Conservation (phyloP, 2,797 vertebrate species). For the Fistularia tabacaria region DNA sequence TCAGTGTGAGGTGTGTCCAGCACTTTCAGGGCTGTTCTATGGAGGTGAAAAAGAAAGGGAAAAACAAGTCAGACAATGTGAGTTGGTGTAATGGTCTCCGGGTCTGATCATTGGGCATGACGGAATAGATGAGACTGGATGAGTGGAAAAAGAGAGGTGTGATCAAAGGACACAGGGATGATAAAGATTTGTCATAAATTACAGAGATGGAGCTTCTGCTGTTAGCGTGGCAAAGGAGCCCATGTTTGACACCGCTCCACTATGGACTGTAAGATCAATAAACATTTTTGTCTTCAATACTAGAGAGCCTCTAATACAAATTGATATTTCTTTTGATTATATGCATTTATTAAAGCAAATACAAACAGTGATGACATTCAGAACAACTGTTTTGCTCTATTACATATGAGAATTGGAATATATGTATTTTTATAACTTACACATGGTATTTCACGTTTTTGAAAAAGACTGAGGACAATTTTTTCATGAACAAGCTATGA, state of each 20-base stretch:
- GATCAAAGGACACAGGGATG: slow-evolving; percentile 34
- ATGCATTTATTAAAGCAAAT: too few relatives aligned
- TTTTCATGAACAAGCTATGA: too few relatives aligned
- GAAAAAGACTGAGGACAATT: too few relatives aligned
- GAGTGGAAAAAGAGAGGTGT: slow-evolving; percentile 5
- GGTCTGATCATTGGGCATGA: slow-evolving; percentile 27
- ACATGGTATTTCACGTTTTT: too few relatives aligned
- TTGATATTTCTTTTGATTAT: background rate
- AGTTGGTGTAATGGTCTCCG: slow-evolving; percentile 22
- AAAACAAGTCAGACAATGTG: slow-evolving; percentile 1
- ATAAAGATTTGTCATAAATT: slow-evolving; percentile 47
- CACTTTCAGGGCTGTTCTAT: background rate
- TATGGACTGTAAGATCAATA: slow-evolving; percentile 39
- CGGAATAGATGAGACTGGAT: slow-evolving; percentile 22
- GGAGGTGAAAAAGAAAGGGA: background rate
- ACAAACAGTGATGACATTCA: too few relatives aligned
- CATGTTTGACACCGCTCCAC: slow-evolving; percentile 3
- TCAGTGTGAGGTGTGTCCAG: background rate
- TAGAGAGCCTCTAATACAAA: slow-evolving; percentile 22
- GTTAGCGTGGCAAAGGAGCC: slow-evolving; percentile 19
- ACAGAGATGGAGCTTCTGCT: slow-evolving; percentile 37
- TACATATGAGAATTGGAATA: too few relatives aligned
- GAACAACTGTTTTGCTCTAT: too few relatives aligned
- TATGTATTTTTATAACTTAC: too few relatives aligned
- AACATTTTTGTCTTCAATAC: slow-evolving; percentile 13